These are phyloP conservation scores for Drosophila obscura DNA, from an alignment of 1,140 invertebrate genomes.

Conservation along the genomic window DNA sequence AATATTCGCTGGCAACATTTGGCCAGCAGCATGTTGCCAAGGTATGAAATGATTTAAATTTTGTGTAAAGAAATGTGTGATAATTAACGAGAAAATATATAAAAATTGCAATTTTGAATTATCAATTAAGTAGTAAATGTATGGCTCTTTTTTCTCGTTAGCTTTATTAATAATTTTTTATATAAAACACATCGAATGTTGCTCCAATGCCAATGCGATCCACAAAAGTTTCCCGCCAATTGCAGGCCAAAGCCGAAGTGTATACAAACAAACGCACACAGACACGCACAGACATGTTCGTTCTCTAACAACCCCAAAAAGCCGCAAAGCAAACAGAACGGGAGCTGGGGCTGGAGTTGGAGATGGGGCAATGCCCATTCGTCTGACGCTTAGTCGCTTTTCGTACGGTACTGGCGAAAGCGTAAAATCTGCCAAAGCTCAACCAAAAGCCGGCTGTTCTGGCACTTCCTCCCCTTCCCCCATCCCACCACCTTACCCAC, in stretches of 20 bases:
- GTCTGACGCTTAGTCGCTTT: conserved; percentile 34
- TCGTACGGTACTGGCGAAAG: conserved; percentile 29
- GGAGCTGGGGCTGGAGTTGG: conserved; percentile 19
- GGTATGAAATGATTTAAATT: conserved; percentile 7
- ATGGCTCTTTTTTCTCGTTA: background rate
- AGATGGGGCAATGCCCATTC: conserved; percentile 20
- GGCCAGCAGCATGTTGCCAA: conserved; percentile 63
- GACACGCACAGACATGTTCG: conserved; percentile 26
- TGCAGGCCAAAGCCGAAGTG: conserved; percentile 75
- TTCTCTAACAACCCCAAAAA: conserved; percentile 75
- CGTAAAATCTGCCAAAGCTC: conserved; percentile 71
- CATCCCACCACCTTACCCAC: background rate
- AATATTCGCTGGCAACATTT: conserved; percentile 49
- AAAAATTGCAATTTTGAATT: background rate
- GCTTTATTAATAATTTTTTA: background rate
- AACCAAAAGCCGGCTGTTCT: conserved; percentile 69
- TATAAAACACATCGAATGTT: conserved; percentile 24
- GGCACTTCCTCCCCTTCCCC: background rate
- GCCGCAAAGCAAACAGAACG: conserved; percentile 68
- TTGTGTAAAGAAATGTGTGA: background rate
- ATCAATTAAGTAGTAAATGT: background rate
- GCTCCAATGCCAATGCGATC: conserved; percentile 56
- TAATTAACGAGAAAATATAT: background rate
- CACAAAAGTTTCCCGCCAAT: conserved; percentile 81
- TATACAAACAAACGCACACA: conserved; percentile 63